Base-by-base conservation (phyloP, 2,113 vertebrate genomes). In the Mixornis gularis region DNA sequence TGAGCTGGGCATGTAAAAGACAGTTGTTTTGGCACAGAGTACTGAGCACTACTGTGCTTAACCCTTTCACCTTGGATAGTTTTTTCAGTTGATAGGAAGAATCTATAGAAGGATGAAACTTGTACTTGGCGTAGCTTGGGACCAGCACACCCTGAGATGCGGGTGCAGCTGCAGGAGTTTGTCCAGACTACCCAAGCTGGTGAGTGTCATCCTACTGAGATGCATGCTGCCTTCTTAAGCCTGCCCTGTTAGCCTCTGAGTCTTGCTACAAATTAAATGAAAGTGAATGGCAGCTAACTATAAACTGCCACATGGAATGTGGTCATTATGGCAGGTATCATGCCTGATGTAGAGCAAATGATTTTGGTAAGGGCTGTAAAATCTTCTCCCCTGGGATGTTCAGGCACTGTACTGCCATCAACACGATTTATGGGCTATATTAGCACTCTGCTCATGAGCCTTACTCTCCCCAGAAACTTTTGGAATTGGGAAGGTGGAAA, bases 401-500 rank as follows among this genome's bases (percentile, higher is more conserved):
- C 60, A 83, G 56, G 30, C 43, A 62, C 58, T 64, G 12, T 76
- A 58, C 52, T 63, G 43, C 58, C 77, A 86, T 68, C 58, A 89
- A 17, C 63, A 81, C 0, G 0, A 93, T 93, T 95, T 95, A 94
- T 91, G 51, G 60, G 44, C 55, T 95, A 16, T 70, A 74, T 91
- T 94, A 92, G 30, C 64, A 65, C 68, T 83, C 58, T 87, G 76
- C 44, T 95, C 73, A 81, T 80, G 87, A 92, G 71, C 41, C 32
- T 81, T 51, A 82, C 14, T 26, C 49, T 89, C 17, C 66, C 25
- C 43, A 91, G 69, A 92, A 95, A 95, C 48, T 95, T 95, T 34
- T 86, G 55, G 76, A 89, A 88, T 84, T 82, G 71, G 17, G 71
- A 85, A 62, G 84, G 74, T 80, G 65, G 66, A 90, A 93, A 92